Conservation (phyloP, 2,113 vertebrate species). For the Hemicordylus capensis region DNA sequence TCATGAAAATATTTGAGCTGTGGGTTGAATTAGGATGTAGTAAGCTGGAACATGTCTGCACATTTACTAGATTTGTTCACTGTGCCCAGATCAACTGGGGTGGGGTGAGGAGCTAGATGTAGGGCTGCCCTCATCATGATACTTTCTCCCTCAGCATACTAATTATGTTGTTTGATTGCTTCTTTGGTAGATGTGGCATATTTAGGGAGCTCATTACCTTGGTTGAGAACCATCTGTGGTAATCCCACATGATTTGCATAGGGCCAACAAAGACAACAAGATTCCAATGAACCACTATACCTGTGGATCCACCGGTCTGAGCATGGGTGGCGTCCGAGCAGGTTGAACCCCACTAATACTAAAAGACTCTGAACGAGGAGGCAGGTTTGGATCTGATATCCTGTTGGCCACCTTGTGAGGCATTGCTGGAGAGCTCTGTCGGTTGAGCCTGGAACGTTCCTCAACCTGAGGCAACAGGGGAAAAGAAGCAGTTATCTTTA, state of each 20-base stretch:
- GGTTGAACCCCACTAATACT: slow-evolving; percentile 94
- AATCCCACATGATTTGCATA: background rate
- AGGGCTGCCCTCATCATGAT: too few species aligned
- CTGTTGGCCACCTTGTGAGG: slow-evolving; percentile 97
- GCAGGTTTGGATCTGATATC: slow-evolving; percentile 95
- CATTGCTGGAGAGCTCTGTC: slow-evolving; percentile 90
- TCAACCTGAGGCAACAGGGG: slow-evolving; percentile 78
- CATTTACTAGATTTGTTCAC: background rate
- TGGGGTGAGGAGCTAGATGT: too few species aligned
- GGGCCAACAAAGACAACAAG: background rate
- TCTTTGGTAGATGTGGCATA: background rate
- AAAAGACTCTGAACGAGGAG: slow-evolving; percentile 96
- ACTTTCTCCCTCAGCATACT: background rate
- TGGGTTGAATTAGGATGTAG: background rate
- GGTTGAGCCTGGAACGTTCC: slow-evolving; percentile 87
- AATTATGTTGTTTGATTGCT: background rate
- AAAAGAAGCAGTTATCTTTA: background rate
- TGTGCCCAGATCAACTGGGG: background rate
- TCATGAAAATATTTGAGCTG: background rate
- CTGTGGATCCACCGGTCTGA: slow-evolving; percentile 92
- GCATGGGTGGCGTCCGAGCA: slow-evolving; percentile 93
- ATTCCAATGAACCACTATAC: slow-evolving; percentile 67
- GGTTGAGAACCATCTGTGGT: background rate
- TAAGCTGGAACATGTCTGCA: background rate
- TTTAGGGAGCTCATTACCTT: background rate